phyloP scores from a whole-genome alignment of 2,888 invertebrate species.

The Choristoneura rosaceana region DNA sequence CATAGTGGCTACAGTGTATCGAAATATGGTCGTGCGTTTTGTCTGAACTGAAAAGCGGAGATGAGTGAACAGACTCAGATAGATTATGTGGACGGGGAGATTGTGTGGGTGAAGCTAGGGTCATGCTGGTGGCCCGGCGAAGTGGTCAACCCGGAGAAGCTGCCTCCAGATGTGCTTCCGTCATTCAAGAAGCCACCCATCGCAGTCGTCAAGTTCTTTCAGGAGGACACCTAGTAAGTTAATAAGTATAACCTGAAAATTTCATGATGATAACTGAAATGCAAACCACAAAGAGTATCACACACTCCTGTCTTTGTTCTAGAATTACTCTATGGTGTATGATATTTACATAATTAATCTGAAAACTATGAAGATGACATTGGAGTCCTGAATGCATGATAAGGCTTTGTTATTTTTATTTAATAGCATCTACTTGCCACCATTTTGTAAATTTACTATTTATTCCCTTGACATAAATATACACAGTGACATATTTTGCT shows the following conservation, averaged over 20 bases:
- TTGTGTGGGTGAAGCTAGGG: constrained; percentile 94
- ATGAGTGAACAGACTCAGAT: constrained; percentile 90
- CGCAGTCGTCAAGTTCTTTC: constrained; percentile 93
- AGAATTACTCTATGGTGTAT: constrained; percentile 40
- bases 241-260: constrained; percentile 45
- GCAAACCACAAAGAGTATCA: not conserved
- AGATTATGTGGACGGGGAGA: constrained; percentile 89
- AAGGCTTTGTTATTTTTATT: not conserved
- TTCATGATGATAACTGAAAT: not conserved
- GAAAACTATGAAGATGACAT: not conserved
- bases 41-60: constrained; percentile 75
- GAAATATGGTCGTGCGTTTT: constrained; percentile 83
- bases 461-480: not conserved
- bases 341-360: constrained; percentile 55
- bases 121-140: constrained; percentile 95
- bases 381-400: not conserved
- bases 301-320: constrained; percentile 30
- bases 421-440: not conserved
- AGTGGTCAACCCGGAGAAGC: constrained; percentile 87
- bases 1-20: constrained; percentile 53
- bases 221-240: constrained; percentile 93
- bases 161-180: constrained; percentile 88
- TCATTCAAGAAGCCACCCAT: constrained; percentile 90
- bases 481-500: not conserved
- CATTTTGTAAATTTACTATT: not conserved